Evolutionary conservation across 2,797 vertebrate genomes (phyloP).

Genomic region (Labeo calbasu): DNA sequence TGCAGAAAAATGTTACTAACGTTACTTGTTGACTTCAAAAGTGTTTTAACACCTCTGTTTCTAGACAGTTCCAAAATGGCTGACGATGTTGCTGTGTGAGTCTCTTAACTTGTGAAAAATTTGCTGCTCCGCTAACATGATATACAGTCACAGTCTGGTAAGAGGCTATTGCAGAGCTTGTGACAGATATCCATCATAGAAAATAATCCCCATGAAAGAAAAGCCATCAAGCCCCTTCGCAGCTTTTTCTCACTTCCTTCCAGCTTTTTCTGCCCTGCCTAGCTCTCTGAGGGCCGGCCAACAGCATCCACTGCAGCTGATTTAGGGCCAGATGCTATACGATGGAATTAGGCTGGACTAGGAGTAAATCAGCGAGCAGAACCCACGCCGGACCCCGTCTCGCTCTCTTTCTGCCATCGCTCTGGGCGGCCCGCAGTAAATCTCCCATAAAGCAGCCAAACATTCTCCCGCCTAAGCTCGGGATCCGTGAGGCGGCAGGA

Average conservation of each 20-base stretch:
- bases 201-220: conserved; percentile 55
- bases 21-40: background rate
- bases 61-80: conserved; percentile 11
- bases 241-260: conserved; percentile 32
- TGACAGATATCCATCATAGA: conserved; percentile 54
- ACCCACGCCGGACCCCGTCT: conserved; percentile 42
- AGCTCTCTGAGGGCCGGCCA: conserved; percentile 37
- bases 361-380: conserved; percentile 63
- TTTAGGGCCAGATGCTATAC: conserved; percentile 65
- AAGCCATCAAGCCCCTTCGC: conserved; percentile 43
- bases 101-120: conserved; percentile 19
- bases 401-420: conserved; percentile 56
- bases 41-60: background rate
- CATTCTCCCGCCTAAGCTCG: conserved; percentile 20
- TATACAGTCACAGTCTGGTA: conserved; percentile 40
- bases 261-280: conserved; percentile 14
- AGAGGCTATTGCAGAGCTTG: conserved; percentile 34
- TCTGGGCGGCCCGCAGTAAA: conserved; percentile 65
- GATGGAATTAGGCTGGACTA: conserved; percentile 61
- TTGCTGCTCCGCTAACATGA: conserved; percentile 30
- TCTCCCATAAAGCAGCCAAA: conserved; percentile 64
- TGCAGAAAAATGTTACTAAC: background rate
- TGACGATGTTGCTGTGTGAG: conserved; percentile 4
- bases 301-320: conserved; percentile 57
- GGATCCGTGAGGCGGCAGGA: background rate